These are phyloP conservation scores for Clitarchus hookeri DNA, from an alignment of 2,888 invertebrate genomes.

Conservation along the genomic window DNA sequence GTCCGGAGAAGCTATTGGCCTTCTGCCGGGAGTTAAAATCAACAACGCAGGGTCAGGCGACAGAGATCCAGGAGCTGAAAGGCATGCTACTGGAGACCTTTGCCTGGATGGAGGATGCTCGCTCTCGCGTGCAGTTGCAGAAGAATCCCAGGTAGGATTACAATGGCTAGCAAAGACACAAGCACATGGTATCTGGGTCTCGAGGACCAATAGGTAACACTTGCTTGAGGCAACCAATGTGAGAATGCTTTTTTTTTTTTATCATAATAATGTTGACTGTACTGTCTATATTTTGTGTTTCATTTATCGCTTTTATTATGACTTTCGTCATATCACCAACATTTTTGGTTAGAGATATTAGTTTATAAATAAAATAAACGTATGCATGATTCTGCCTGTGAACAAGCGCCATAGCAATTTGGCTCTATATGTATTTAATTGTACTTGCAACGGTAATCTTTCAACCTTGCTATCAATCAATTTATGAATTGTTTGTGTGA, in stretches of 20 bases:
- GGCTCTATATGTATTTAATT: too few species aligned
- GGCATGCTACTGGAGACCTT: slow-evolving; percentile 58
- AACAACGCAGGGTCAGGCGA: slow-evolving; percentile 62
- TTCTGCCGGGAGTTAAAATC: slow-evolving; percentile 67
- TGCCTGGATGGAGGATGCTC: slow-evolving; percentile 63
- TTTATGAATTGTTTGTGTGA: too few species aligned
- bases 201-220: neutral
- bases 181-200: neutral
- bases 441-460: too few species aligned
- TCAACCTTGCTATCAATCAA: too few species aligned
- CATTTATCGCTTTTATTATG: too few species aligned
- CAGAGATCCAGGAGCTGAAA: slow-evolving; percentile 62
- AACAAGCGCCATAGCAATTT: too few species aligned
- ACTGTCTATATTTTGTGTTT: neutral
- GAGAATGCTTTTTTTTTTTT: neutral
- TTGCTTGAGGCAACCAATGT: neutral
- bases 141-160: slow-evolving; percentile 46
- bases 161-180: too few species aligned
- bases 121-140: slow-evolving; percentile 52
- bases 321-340: too few species aligned
- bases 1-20: slow-evolving; percentile 47
- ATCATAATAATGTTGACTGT: neutral
- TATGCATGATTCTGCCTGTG: too few species aligned
- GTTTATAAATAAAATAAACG: too few species aligned
- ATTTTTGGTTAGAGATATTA: too few species aligned